These are phyloP conservation scores for Eumacrocentrus americanus DNA, from an alignment of 2,888 invertebrate species.

Conservation along the genomic window DNA sequence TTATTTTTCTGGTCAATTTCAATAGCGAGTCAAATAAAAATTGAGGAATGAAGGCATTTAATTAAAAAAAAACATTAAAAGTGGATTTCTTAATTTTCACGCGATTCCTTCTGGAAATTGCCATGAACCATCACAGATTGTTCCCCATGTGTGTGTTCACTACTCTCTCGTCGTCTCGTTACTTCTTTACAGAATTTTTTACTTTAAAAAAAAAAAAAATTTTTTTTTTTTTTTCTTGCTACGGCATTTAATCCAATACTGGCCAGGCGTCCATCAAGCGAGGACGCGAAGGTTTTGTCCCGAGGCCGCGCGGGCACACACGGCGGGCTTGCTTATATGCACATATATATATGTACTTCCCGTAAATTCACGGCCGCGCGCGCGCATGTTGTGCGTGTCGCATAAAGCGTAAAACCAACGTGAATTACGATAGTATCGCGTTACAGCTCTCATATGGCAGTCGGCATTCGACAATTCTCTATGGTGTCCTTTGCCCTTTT, in stretches of 20 bases:
- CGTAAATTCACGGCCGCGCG: conserved; percentile 57
- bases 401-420: conserved; percentile 61
- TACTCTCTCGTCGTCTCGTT: conserved; percentile 23
- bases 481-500: conserved; percentile 54
- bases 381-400: conserved; percentile 59
- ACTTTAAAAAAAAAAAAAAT: not conserved
- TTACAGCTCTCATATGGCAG: conserved; percentile 49
- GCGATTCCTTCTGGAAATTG: conserved; percentile 1
- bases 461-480: conserved; percentile 53
- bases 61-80: not conserved
- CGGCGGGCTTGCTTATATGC: conserved; percentile 22
- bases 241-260: conserved; percentile 56
- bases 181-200: conserved; percentile 23
- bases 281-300: conserved; percentile 59
- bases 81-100: conserved; percentile 5
- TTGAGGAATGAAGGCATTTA: conserved; percentile 10
- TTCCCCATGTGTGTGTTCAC: conserved; percentile 6
- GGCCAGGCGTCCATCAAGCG: conserved; percentile 57
- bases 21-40: conserved; percentile 21
- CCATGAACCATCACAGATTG: not conserved
- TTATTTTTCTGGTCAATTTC: too few species aligned
- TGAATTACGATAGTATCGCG: conserved; percentile 62
- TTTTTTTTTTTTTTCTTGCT: conserved; percentile 44
- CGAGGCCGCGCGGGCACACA: conserved; percentile 26
- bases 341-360: conserved; percentile 46